Conservation (phyloP, 37 sponge, comb jelly and placozoan species). For the Axinella damicornis region DNA sequence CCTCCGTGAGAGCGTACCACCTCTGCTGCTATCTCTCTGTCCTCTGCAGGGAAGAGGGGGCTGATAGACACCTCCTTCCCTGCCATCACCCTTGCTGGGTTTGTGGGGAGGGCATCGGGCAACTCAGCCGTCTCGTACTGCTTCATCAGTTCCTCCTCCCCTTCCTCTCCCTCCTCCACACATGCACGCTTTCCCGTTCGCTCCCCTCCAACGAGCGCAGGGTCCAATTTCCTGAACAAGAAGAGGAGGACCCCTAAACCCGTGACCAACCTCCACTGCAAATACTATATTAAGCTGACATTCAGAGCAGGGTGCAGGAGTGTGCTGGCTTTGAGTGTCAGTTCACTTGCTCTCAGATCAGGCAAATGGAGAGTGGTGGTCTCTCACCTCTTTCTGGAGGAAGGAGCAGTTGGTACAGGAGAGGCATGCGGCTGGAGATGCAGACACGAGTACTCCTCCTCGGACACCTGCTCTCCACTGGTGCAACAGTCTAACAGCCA, state of each 20-base stretch:
- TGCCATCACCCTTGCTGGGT: conserved; percentile 19
- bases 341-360: no score
- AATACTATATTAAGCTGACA: no score
- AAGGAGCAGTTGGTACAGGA: background rate
- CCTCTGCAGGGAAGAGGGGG: conserved; percentile 10
- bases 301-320: no score
- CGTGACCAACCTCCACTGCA: no score
- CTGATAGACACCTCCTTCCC: conserved; percentile 34
- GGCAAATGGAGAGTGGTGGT: no score
- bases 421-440: conserved; percentile 14
- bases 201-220: background rate
- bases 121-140: conserved; percentile 26
- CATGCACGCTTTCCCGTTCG: background rate
- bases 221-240: background rate
- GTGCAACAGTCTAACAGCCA: conserved; percentile 64
- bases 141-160: conserved; percentile 7
- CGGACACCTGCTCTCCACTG: conserved; percentile 15
- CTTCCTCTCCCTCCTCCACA: conserved; percentile 4
- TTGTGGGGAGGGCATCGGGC: conserved; percentile 13
- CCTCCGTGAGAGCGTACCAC: conserved; percentile 38
- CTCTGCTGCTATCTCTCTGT: conserved; percentile 1
- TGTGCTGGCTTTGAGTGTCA: no score
- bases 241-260: no score
- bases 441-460: conserved; percentile 25
- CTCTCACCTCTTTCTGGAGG: conserved; percentile 1